Conservation (phyloP, 2,797 vertebrate genomes). For the Petrocephalus sullivani region DNA sequence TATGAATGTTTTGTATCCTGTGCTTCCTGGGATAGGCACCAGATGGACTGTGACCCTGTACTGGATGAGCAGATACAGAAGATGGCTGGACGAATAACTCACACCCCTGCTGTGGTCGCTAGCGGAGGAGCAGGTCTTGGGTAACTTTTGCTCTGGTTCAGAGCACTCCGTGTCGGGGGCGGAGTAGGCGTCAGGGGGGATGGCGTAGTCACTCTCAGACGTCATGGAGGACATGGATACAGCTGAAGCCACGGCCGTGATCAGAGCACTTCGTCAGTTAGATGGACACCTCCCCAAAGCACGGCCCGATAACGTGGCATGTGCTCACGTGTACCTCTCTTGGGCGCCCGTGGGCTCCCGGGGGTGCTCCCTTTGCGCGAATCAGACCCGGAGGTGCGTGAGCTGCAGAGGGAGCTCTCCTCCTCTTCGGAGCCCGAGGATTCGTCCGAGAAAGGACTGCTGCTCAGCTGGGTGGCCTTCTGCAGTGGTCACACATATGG, state of each 20-base stretch:
- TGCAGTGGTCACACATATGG: constrained; percentile 43
- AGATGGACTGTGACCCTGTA: not conserved
- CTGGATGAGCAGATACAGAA: not conserved
- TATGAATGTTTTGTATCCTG: not conserved
- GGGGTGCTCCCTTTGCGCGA: constrained; percentile 71
- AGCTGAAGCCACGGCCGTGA: constrained; percentile 54
- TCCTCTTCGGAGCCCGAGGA: constrained; percentile 89
- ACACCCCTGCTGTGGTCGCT: constrained; percentile 84
- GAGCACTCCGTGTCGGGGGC: constrained; percentile 81
- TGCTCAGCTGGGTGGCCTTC: constrained; percentile 91
- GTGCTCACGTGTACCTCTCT: constrained; percentile 70
- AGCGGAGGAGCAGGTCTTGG: constrained; percentile 79
- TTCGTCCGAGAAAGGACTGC: constrained; percentile 77
- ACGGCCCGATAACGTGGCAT: not conserved
- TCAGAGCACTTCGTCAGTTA: constrained; percentile 6
- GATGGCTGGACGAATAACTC: constrained; percentile 37
- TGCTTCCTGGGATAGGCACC: not conserved
- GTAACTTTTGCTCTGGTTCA: constrained; percentile 90
- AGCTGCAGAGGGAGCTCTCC: constrained; percentile 75
- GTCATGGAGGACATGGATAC: constrained; percentile 89
- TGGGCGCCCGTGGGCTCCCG: constrained; percentile 79
- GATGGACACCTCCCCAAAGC: not conserved
- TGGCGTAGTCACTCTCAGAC: constrained; percentile 93
- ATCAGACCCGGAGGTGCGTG: constrained; percentile 67
- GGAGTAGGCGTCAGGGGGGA: constrained; percentile 91